Evolutionary conservation across 2,113 vertebrate genomes (phyloP).

Genomic region (Rhinolophus sinicus): DNA sequence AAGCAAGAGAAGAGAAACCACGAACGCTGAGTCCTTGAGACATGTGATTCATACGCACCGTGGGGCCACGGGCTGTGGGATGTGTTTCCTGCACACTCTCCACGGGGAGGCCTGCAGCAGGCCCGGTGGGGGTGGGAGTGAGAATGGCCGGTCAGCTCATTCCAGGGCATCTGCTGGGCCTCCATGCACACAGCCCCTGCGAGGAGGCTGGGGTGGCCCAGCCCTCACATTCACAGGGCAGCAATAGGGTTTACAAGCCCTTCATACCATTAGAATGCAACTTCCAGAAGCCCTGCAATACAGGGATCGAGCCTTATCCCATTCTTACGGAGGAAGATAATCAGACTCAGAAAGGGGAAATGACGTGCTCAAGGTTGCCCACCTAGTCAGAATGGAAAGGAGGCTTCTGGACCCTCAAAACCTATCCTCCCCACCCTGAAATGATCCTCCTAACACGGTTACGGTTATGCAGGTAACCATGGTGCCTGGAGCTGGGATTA

Average conservation of each 20-base stretch:
- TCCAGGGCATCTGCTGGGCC: not conserved
- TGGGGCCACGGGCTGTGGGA: not conserved
- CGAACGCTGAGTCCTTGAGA: not conserved
- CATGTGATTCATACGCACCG: not conserved
- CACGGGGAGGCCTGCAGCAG: not conserved
- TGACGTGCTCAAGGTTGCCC: not conserved
- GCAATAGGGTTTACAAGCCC: rapidly evolving
- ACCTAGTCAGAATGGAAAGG: not conserved
- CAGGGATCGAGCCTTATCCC: not conserved
- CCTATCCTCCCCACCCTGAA: not conserved
- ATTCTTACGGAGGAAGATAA: not conserved
- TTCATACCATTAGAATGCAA: not conserved
- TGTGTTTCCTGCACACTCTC: not conserved
- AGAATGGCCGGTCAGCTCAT: not conserved
- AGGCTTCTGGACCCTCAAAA: not conserved
- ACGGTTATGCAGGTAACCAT: too few relatives aligned
- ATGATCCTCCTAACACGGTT: not conserved
- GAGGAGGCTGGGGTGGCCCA: not conserved
- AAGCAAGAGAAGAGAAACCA: not conserved
- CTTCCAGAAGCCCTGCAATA: not conserved
- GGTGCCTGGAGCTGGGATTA: not conserved
- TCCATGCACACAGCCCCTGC: rapidly evolving
- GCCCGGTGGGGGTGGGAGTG: rapidly evolving
- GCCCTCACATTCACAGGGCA: not conserved
- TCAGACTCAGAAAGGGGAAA: not conserved